Conservation (phyloP, 37 sponge, comb jelly and placozoan genomes). For the Axinella damicornis region DNA sequence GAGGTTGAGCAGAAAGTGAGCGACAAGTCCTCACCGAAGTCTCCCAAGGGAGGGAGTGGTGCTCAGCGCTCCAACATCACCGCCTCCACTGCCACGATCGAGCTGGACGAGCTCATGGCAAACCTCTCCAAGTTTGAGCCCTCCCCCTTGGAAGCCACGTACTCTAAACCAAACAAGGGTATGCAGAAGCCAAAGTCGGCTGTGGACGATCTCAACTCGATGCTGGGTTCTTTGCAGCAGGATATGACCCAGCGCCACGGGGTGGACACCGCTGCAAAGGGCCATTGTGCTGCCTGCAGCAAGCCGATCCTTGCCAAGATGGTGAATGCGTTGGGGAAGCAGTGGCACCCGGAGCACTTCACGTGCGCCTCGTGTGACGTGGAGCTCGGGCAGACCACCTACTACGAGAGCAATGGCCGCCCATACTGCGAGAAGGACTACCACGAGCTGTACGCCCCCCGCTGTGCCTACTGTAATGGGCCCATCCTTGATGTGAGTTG, state of each 20-base stretch:
- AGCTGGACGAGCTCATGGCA: conserved; percentile 93
- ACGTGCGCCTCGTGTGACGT: conserved; percentile 86
- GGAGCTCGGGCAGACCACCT: conserved; percentile 79
- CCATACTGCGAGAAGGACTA: conserved; percentile 99
- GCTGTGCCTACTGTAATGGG: conserved; percentile 97
- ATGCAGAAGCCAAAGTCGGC: conserved; percentile 32
- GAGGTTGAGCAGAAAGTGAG: conserved; percentile 55
- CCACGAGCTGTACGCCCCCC: conserved; percentile 94
- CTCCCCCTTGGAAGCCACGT: background rate
- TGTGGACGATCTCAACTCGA: conserved; percentile 75
- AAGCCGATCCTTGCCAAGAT: conserved; percentile 91
- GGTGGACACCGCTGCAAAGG: conserved; percentile 80
- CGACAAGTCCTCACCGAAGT: background rate
- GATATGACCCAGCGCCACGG: conserved; percentile 78
- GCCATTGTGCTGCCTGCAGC: conserved; percentile 92
- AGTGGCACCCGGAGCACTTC: conserved; percentile 99
- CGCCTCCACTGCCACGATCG: conserved; percentile 84
- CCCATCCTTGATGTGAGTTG: conserved; percentile 92
- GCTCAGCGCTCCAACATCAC: conserved; percentile 18
- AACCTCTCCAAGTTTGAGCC: conserved; percentile 85
- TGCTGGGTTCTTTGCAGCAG: conserved; percentile 78
- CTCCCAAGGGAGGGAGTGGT: background rate
- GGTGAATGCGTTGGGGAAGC: conserved; percentile 86
- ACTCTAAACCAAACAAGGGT: background rate
- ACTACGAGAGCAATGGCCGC: conserved; percentile 89